Evolutionary conservation across 2,797 vertebrate genomes (phyloP).

Genomic region (Cossypha heuglini): DNA sequence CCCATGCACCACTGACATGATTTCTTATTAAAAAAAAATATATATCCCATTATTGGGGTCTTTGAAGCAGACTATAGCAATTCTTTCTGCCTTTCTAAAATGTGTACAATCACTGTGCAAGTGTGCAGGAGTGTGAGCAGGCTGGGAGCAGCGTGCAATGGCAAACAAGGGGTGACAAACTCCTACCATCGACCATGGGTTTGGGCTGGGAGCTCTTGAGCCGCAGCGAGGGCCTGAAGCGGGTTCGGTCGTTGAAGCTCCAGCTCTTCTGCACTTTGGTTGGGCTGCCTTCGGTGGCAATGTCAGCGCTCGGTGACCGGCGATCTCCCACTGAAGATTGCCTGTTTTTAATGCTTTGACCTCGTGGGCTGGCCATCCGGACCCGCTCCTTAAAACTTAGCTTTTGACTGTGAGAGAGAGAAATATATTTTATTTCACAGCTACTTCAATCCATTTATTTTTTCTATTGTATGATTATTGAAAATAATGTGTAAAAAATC

Average conservation of each 20-base stretch:
- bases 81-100: background rate
- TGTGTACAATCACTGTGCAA: fast-evolving
- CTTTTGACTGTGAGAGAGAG: slow-evolving; percentile 86
- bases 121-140: background rate
- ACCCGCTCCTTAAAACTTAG: slow-evolving; percentile 95
- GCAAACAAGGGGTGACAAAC: background rate
- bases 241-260: slow-evolving; percentile 96
- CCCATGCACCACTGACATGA: background rate
- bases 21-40: background rate
- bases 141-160: fast-evolving
- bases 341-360: slow-evolving; percentile 92
- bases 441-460: background rate
- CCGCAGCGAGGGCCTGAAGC: slow-evolving; percentile 92
- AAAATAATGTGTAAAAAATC: background rate
- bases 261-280: slow-evolving; percentile 97
- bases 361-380: slow-evolving; percentile 93
- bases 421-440: slow-evolving; percentile 48
- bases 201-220: slow-evolving; percentile 93
- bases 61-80: background rate
- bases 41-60: fast-evolving
- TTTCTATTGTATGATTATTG: background rate
- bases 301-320: slow-evolving; percentile 87
- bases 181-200: slow-evolving; percentile 86
- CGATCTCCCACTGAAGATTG: slow-evolving; percentile 88
- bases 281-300: slow-evolving; percentile 86